Conservation (phyloP, 2,113 vertebrate genomes). For the Tachysurus vachellii region DNA sequence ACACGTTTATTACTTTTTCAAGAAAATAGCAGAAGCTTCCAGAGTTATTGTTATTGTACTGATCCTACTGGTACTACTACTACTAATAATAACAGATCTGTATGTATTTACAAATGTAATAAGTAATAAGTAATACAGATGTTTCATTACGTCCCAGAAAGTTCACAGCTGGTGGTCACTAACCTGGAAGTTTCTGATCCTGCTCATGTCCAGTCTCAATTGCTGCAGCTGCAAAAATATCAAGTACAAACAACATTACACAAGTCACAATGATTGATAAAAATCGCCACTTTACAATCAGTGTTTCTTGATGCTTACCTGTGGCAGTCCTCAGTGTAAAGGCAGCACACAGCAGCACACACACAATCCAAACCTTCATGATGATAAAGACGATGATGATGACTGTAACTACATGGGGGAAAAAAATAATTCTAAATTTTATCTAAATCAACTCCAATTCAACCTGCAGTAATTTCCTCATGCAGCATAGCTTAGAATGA, state of each 20-base stretch:
- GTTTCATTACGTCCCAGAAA: not conserved
- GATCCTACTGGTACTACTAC: too few species aligned
- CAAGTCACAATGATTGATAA: not conserved
- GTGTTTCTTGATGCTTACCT: too few species aligned
- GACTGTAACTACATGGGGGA: too few species aligned
- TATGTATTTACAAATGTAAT: too few species aligned
- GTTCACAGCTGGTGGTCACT: not conserved
- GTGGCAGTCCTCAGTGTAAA: too few species aligned
- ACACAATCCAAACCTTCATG: not conserved
- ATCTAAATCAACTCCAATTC: not conserved
- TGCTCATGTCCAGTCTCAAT: not conserved
- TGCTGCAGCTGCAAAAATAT: conserved; percentile 13
- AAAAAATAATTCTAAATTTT: too few species aligned
- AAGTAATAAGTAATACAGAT: not conserved
- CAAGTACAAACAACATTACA: not conserved
- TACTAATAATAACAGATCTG: too few species aligned
- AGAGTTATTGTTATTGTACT: not conserved
- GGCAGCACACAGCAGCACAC: too few species aligned
- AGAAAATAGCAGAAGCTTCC: not conserved
- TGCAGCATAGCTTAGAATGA: too few species aligned
- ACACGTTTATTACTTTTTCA: not conserved
- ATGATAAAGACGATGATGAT: not conserved
- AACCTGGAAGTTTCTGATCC: not conserved
- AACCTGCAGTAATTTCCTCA: not conserved
- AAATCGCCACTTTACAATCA: not conserved